Conservation (phyloP, 2,888 invertebrate genomes). For the Caenorhabditis sp. region DNA sequence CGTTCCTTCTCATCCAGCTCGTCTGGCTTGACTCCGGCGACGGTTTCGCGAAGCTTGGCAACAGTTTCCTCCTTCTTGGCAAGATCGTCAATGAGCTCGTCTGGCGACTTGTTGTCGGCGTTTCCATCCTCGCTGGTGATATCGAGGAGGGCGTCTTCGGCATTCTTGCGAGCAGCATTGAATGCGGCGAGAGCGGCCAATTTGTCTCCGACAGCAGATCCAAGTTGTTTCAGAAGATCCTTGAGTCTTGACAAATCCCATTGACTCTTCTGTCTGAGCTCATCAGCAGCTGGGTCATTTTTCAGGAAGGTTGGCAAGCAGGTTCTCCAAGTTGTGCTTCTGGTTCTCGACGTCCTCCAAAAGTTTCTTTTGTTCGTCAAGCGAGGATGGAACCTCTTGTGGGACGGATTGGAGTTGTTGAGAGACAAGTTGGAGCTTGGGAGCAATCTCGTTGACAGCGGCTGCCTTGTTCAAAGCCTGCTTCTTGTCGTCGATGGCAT, state of each 20-base stretch:
- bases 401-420: conserved; percentile 57
- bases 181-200: conserved; percentile 67
- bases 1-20: conserved; percentile 57
- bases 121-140: conserved; percentile 37
- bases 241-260: conserved; percentile 66
- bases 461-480: conserved; percentile 52
- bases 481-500: conserved; percentile 54
- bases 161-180: conserved; percentile 64
- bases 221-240: conserved; percentile 61
- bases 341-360: conserved; percentile 61
- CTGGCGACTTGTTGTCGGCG: conserved; percentile 41
- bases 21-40: conserved; percentile 41
- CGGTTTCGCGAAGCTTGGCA: conserved; percentile 45
- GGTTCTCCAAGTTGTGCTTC: conserved; percentile 59
- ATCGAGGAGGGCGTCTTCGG: conserved; percentile 61
- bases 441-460: conserved; percentile 57
- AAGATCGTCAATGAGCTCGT: conserved; percentile 57
- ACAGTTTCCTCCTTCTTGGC: conserved; percentile 47
- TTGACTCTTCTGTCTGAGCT: conserved; percentile 61
- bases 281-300: conserved; percentile 58
- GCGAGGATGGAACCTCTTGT: conserved; percentile 45
- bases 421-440: conserved; percentile 57
- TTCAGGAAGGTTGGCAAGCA: conserved; percentile 56
- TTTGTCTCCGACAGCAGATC: conserved; percentile 65
- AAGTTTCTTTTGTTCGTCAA: conserved; percentile 60